These are phyloP conservation scores for Hermaeophaga mercurialis DNA, from an alignment of 2,888 invertebrate species.

Conservation along the genomic window DNA sequence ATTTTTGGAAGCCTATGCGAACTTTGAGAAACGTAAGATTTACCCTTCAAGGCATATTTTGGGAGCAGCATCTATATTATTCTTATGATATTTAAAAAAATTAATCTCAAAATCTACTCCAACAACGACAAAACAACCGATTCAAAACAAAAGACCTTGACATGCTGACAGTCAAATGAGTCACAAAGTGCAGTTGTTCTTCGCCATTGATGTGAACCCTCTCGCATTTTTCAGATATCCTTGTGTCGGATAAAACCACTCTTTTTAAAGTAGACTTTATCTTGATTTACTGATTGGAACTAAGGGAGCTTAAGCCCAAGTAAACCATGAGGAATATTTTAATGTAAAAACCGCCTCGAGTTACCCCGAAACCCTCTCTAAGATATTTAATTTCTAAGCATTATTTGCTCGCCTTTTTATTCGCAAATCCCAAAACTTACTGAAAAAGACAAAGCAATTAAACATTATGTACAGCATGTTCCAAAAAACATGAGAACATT, in stretches of 20 bases:
- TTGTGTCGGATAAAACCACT: slow-evolving; percentile 43
- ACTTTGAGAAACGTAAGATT: too few species aligned
- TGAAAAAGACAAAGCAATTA: too few species aligned
- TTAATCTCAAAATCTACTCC: too few species aligned
- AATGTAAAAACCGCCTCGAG: slow-evolving; percentile 29
- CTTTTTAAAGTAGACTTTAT: slow-evolving; percentile 51
- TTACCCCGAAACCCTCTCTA: slow-evolving; percentile 33
- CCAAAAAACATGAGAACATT: too few species aligned
- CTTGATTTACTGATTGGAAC: slow-evolving; percentile 53
- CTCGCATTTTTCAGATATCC: slow-evolving; percentile 38
- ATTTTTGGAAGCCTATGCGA: too few species aligned
- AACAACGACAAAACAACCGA: too few species aligned
- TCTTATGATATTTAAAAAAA: too few species aligned
- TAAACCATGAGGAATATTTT: slow-evolving; percentile 40
- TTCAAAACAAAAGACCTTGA: neutral
- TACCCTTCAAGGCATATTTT: too few species aligned
- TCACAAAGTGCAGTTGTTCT: slow-evolving; percentile 6
- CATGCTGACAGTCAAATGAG: neutral
- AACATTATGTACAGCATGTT: too few species aligned
- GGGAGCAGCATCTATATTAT: too few species aligned
- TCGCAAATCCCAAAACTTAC: neutral
- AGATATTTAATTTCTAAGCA: slow-evolving; percentile 34
- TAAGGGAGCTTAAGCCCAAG: slow-evolving; percentile 42
- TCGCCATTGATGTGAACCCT: slow-evolving; percentile 24
- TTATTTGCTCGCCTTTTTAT: slow-evolving; percentile 29